Percentiles rank a stretch among this genome's conserved stretches.
Conservation (phyloP, 2,888 invertebrate species). For the Rapana venosa region DNA sequence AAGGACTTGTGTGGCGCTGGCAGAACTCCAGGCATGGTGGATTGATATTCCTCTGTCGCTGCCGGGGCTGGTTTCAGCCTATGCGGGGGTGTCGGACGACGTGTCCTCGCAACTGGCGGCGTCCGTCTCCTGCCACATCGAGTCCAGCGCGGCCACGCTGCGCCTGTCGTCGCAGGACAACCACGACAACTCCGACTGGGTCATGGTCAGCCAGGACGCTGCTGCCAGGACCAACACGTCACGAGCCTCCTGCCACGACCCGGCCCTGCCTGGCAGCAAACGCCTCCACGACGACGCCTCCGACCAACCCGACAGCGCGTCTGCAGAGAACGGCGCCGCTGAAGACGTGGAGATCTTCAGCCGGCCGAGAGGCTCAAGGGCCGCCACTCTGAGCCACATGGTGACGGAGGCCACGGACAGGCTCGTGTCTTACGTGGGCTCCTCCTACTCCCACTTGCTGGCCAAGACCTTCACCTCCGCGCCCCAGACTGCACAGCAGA, state of each 20-base stretch:
- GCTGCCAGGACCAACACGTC: conserved; percentile 19
- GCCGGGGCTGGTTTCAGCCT: conserved; percentile 71
- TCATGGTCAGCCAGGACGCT: conserved; percentile 44
- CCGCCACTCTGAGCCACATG: not conserved
- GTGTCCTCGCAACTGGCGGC: conserved; percentile 50
- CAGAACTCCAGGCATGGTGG: too few relatives aligned
- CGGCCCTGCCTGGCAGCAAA: not conserved
- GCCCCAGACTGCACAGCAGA: not conserved
- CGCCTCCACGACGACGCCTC: not conserved
- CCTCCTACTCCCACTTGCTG: conserved; percentile 28
- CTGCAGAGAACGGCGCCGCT: not conserved
- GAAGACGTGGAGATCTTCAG: conserved; percentile 37
- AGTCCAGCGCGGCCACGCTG: conserved; percentile 39
- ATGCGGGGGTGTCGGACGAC: conserved; percentile 76
- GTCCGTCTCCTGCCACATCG: conserved; percentile 44
- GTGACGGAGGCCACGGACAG: conserved; percentile 32
- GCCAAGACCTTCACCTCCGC: conserved; percentile 26
- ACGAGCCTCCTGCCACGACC: not conserved
- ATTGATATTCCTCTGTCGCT: too few relatives aligned
- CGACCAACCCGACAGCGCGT: not conserved
- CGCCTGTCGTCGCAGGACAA: conserved; percentile 42
- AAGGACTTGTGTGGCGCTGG: too few relatives aligned
- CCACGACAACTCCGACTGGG: conserved; percentile 48
- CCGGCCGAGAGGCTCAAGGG: not conserved
- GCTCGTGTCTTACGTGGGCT: conserved; percentile 28